Evolutionary conservation across 2,888 invertebrate species (phyloP).

Genomic region (Epistrophe grossulariae): DNA sequence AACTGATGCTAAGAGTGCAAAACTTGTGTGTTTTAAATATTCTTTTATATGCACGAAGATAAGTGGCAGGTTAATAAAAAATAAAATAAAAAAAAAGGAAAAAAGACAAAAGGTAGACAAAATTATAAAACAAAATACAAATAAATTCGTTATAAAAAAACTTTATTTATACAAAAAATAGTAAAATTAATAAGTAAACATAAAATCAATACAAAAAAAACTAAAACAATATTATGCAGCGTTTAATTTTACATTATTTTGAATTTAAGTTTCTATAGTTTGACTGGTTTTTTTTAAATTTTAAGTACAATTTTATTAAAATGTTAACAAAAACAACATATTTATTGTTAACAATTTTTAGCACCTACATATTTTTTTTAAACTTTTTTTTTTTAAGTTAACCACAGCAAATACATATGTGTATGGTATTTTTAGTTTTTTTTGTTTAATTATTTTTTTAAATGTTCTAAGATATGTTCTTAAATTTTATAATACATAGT

Average conservation of each 20-base stretch:
- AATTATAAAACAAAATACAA: constrained; percentile 34
- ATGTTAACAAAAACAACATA: constrained; percentile 77
- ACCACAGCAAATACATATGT: not conserved
- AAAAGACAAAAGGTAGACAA: too few relatives aligned
- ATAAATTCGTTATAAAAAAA: constrained; percentile 45
- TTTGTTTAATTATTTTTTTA: constrained; percentile 37
- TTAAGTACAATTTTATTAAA: constrained; percentile 61
- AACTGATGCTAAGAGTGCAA: constrained; percentile 2
- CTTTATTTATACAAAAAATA: constrained; percentile 48
- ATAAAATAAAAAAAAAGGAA: constrained; percentile 17
- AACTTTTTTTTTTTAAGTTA: constrained; percentile 39
- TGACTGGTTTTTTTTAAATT: constrained; percentile 68
- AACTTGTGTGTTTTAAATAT: constrained; percentile 31
- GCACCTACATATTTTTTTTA: constrained; percentile 60
- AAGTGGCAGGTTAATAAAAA: constrained; percentile 54
- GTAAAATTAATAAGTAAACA: constrained; percentile 31
- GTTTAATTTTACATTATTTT: constrained; percentile 23
- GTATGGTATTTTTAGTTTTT: constrained; percentile 20
- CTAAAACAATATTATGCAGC: not conserved
- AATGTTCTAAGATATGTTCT: constrained; percentile 66
- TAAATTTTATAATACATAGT: constrained; percentile 72
- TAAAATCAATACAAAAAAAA: constrained; percentile 26
- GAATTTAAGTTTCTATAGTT: constrained; percentile 36
- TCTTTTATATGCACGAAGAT: not conserved
- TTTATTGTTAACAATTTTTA: constrained; percentile 78